Evolutionary conservation across 1,140 invertebrate genomes (phyloP), one percentile per base, ranked within the genome.

Genomic region (Melanaphis sacchari): DNA sequence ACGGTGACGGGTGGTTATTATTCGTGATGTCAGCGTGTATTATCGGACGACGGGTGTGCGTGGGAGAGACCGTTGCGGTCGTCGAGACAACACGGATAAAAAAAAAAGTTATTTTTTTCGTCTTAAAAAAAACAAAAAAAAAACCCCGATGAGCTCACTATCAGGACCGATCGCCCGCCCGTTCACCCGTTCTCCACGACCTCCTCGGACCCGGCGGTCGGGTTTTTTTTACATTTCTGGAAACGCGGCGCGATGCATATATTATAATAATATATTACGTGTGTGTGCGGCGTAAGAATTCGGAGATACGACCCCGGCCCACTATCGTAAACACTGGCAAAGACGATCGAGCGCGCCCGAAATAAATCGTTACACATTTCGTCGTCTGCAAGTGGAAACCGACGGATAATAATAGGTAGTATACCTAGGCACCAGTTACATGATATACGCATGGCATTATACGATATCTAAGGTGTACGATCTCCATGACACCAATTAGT

Each of bases 51-150:
- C 36, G 7, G 38, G 36, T 41, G 31, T 85, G 91, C 91, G 91
- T 93, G 91, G 91, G 91, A 93, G 91, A 93, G 21, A 89, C 43
- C 41, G 36, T 26, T 46, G n/a, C 22, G 66, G 66, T n/a, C 41
- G 43, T 36, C 59, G 85, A 76, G 41, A 91, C 90, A 49, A 89
- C 46, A 24, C 85, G 21, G 4, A 66, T 15, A 66, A 31, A 66
- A 66, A 54, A 76, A 66, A 76, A 6, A 76, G 15, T n/a, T 6
- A 18, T 76, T n/a, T 76, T 52, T 76, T 76, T 76, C 59, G 18
- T n/a, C 59, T 76, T 76, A 76, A 66, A 66, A 66, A 66, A 24
- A 26, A 52, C 22, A 52, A 52, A 52, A 52, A 0, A 22, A 52
- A 52, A 52, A 52, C 52, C 31, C 31, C 59, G 59, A 76, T n/a